Percentiles rank a stretch among this genome's conserved stretches.
phyloP scores from a whole-genome alignment of 2,113 vertebrate species.

The Callipepla squamata region DNA sequence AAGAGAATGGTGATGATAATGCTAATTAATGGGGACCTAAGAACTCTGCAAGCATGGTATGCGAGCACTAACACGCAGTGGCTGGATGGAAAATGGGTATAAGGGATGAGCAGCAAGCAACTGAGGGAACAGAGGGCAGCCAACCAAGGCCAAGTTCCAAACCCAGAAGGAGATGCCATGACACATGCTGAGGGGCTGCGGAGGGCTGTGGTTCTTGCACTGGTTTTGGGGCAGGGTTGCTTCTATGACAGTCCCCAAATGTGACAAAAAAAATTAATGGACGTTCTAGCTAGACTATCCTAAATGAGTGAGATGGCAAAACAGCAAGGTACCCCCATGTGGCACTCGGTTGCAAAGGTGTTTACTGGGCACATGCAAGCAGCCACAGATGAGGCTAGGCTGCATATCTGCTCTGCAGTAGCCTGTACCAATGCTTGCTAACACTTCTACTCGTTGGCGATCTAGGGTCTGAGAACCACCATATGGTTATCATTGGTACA shows the following conservation, averaged over 20 bases:
- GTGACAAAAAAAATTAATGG: neutral
- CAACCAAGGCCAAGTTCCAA: neutral
- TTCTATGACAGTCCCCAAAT: neutral
- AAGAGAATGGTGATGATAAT: neutral
- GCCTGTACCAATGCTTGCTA: neutral
- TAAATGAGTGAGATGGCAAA: neutral
- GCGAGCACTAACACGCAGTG: neutral
- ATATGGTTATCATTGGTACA: slow-evolving; percentile 64
- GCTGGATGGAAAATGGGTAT: neutral
- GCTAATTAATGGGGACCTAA: neutral
- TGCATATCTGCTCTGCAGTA: neutral
- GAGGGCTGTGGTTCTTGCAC: neutral
- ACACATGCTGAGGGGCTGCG: neutral
- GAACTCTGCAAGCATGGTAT: rapidly evolving
- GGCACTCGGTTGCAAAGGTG: neutral
- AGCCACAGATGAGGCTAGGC: neutral
- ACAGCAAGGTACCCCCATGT: rapidly evolving
- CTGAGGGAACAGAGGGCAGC: neutral
- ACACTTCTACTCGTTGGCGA: neutral
- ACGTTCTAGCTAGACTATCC: neutral
- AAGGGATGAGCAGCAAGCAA: neutral
- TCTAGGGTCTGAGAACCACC: slow-evolving; percentile 15
- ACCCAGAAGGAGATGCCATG: rapidly evolving
- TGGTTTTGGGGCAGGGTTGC: neutral
- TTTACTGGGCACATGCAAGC: neutral